Percentiles rank a stretch among this genome's conserved stretches.
Conservation (phyloP, 2,888 invertebrate genomes). For the Ormia ochracea region DNA sequence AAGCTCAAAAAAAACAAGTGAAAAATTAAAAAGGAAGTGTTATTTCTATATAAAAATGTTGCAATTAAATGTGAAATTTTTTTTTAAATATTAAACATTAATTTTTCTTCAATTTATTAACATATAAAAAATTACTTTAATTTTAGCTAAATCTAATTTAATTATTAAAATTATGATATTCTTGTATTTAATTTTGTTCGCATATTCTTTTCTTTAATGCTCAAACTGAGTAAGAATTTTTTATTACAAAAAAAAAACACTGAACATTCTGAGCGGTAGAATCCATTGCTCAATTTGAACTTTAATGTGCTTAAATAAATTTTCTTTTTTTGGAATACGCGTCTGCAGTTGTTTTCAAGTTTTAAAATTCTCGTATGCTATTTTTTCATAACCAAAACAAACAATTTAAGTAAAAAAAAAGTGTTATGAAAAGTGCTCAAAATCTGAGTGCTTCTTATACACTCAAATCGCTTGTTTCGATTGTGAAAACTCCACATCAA, state of each 20-base stretch:
- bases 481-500: no score
- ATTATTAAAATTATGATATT: constrained; percentile 4
- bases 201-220: no score
- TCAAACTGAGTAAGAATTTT: no score
- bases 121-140: constrained; percentile 1
- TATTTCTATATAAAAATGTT: background rate
- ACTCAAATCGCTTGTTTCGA: no score
- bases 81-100: constrained; percentile 9
- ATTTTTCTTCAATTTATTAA: background rate
- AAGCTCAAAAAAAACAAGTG: background rate
- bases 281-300: no score
- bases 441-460: no score
- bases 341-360: background rate
- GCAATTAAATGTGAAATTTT: background rate
- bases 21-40: background rate
- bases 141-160: constrained; percentile 36
- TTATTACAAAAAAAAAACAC: no score
- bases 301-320: no score
- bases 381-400: background rate
- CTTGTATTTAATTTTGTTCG: background rate
- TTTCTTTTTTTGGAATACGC: background rate
- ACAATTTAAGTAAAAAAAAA: no score
- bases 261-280: no score
- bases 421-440: no score
- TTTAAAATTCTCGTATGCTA: background rate